These are phyloP conservation scores for Phataginus tetradactyla DNA, from an alignment of 2,797 vertebrate genomes.

Conservation along the genomic window DNA sequence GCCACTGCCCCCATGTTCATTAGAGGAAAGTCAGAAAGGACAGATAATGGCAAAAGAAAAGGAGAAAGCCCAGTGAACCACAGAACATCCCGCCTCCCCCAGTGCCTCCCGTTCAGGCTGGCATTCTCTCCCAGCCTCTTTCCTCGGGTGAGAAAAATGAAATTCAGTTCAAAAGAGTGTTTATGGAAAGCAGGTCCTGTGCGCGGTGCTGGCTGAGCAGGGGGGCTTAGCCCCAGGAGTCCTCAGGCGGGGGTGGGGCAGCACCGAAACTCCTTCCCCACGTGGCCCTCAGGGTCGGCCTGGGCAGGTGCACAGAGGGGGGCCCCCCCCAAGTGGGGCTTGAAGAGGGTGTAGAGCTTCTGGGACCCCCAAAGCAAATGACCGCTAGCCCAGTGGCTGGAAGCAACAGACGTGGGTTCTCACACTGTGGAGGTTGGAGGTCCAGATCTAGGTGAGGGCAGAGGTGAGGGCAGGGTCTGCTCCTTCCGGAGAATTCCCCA, in stretches of 20 bases:
- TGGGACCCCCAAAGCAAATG: too few species aligned
- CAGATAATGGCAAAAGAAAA: neutral
- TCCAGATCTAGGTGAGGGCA: neutral
- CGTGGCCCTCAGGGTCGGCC: rapidly evolving
- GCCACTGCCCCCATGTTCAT: too few species aligned
- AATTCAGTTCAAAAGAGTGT: conserved; percentile 38
- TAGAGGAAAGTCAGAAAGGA: neutral
- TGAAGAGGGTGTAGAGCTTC: neutral
- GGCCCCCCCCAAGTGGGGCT: neutral
- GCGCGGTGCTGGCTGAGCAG: neutral
- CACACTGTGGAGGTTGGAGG: rapidly evolving
- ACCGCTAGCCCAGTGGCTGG: neutral
- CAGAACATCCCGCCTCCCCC: neutral
- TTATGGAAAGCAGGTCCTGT: conserved; percentile 23
- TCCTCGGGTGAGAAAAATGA: conserved; percentile 52
- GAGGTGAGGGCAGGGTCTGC: neutral
- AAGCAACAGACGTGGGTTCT: neutral
- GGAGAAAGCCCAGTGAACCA: neutral
- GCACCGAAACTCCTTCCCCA: too few species aligned
- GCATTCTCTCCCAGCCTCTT: neutral
- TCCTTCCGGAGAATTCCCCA: neutral
- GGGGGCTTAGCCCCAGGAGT: neutral
- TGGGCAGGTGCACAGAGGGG: neutral
- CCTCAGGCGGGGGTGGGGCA: rapidly evolving
- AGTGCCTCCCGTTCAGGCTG: rapidly evolving